Conservation (phyloP, 1,140 invertebrate species). For the Coptotermes formosanus region DNA sequence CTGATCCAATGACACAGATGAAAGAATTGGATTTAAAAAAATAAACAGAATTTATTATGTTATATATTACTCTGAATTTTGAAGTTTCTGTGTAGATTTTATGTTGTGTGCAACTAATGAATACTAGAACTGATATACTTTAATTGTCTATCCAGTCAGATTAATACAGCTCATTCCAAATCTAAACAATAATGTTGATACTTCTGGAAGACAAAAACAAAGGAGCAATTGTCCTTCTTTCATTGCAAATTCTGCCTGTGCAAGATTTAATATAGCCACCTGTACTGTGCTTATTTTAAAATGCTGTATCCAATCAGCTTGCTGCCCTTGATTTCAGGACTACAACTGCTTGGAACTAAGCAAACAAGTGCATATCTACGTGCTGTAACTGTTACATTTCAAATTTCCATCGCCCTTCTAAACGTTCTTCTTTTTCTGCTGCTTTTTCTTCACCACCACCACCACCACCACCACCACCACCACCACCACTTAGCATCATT, state of each 20-base stretch:
- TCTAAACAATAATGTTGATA: no score
- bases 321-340: no score
- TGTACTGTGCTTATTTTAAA: no score
- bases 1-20: neutral
- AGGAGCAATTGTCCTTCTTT: slow-evolving; percentile 1
- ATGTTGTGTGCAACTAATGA: neutral
- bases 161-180: neutral
- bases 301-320: no score
- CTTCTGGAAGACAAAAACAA: neutral
- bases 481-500: no score
- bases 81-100: neutral
- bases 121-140: neutral
- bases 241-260: neutral
- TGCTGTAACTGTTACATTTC: no score
- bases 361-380: no score
- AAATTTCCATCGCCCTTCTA: no score
- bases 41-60: neutral
- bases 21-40: neutral
- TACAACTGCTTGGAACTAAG: no score
- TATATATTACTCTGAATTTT: neutral
- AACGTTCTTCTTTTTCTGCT: no score
- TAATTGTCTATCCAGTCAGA: neutral
- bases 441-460: no score
- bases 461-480: no score
- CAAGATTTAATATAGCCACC: neutral